Evolutionary conservation across 2,888 invertebrate genomes (phyloP), one percentile per base, ranked within the genome.

Genomic region (Seladonia tumulorum): DNA sequence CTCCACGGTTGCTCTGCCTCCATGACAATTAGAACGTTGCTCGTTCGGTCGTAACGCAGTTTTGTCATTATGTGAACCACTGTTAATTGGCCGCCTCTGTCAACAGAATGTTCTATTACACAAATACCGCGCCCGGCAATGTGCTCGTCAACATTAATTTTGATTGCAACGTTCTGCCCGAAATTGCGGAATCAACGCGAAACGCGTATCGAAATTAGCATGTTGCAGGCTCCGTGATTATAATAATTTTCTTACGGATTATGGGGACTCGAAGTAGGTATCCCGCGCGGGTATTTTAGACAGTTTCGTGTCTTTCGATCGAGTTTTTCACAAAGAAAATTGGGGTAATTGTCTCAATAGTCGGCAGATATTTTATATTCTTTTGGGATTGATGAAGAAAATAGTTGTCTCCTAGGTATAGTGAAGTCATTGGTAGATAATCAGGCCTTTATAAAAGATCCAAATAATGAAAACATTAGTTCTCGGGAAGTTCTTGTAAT

Each of bases 131-230:
- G 45, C 8, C 1, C 45, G 8, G 45, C 45, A 45, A 53, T 45
- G 18, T 7, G 29, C 14, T 29, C 16, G 63, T 63, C 63, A 63
- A 63, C 63, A 63, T 63, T 63, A 29, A 63, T 63, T 63, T 63
- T 63, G 63, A 63, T 63, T 63, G 63, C 63, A n/a, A 57, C n/a
- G 57, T 57, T 57, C 57, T 57, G n/a, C n/a, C n/a, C 57, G 57
- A 57, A 57, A 57, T 57, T 57, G n/a, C 12, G n/a, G n/a, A 57
- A n/a, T 57, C 57, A 57, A 1, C 57, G 57, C 57, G 57, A 57
- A n/a, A 57, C 12, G 57, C 57, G n/a, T n/a, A 57, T 57, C 57
- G 57, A 57, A 57, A 57, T 57, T 57, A 57, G 4, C 57, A 57
- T n/a, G 57, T 12, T n/a, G 2, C 57, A 57, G 57, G 12, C n/a